Evolutionary conservation across 2,113 vertebrate species (phyloP).

Genomic region (Brachirus orientalis): DNA sequence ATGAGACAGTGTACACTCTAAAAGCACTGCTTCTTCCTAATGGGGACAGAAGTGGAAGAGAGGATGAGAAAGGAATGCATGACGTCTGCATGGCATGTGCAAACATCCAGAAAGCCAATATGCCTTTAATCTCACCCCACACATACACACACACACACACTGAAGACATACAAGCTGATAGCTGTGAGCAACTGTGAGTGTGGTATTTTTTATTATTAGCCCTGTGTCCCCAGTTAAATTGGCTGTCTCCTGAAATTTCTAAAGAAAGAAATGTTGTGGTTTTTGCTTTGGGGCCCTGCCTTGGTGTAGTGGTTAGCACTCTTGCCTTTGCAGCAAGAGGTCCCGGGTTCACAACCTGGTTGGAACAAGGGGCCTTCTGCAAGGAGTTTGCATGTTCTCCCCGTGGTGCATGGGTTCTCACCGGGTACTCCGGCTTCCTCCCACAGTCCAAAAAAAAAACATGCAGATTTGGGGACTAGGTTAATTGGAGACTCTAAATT

Average conservation of each 20-base stretch:
- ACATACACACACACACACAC: slow-evolving; percentile 18
- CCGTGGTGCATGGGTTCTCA: too few species aligned
- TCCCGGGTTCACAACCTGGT: too few species aligned
- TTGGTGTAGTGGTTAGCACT: too few species aligned
- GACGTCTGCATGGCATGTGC: slow-evolving; percentile 66
- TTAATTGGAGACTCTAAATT: too few species aligned
- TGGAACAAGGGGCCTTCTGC: too few species aligned
- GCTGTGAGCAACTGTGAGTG: slow-evolving; percentile 50
- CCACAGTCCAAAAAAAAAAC: too few species aligned
- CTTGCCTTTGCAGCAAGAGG: too few species aligned
- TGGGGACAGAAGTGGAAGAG: slow-evolving; percentile 54
- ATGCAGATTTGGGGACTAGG: too few species aligned
- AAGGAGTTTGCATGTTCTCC: too few species aligned
- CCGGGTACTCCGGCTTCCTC: too few species aligned
- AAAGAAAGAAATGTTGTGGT: too few species aligned
- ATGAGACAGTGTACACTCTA: slow-evolving; percentile 20
- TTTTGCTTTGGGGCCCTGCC: too few species aligned
- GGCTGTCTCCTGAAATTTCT: slow-evolving; percentile 27
- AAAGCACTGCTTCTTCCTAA: slow-evolving; percentile 51
- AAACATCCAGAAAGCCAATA: slow-evolving; percentile 70
- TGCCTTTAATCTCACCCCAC: slow-evolving; percentile 42
- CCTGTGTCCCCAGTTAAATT: slow-evolving; percentile 20
- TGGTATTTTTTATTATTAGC: slow-evolving; percentile 31
- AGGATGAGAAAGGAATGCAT: slow-evolving; percentile 68
- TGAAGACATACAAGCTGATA: slow-evolving; percentile 21